These are phyloP conservation scores for Stomatorhinus ivindoensis DNA, from an alignment of 2,113 vertebrate species.

Conservation along the genomic window DNA sequence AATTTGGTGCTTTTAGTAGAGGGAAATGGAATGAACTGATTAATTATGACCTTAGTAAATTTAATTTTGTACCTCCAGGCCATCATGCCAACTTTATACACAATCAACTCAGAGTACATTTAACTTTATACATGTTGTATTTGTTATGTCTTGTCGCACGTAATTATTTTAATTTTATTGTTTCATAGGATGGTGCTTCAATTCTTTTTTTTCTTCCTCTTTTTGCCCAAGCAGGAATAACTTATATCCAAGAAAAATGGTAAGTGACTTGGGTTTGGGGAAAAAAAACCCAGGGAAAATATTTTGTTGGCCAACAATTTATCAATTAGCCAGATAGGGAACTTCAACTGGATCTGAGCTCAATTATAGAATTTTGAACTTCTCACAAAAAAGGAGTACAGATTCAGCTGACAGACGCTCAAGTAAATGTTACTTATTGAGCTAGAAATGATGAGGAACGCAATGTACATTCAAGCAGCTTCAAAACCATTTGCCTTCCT, in stretches of 20 bases:
- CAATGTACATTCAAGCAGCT: not conserved
- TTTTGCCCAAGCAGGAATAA: not conserved
- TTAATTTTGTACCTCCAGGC: not conserved
- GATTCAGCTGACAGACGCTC: not conserved
- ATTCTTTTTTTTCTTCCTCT: not conserved
- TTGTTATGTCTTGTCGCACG: not conserved
- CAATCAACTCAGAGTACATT: not conserved
- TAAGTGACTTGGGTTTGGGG: not conserved
- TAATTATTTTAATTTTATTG: not conserved
- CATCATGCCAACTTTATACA: not conserved
- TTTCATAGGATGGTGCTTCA: not conserved
- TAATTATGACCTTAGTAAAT: not conserved
- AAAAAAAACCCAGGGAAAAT: not conserved
- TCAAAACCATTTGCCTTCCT: not conserved
- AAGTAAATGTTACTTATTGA: not conserved
- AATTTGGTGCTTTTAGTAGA: not conserved
- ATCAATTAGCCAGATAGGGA: not conserved
- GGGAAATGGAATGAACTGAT: not conserved
- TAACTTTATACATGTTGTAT: not conserved
- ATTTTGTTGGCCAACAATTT: constrained; percentile 3
- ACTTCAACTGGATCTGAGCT: not conserved
- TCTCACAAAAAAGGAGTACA: not conserved
- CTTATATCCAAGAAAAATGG: not conserved
- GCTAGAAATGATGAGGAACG: not conserved
- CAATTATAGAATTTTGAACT: not conserved